Conservation (phyloP, 2,113 vertebrate genomes). For the Aptenodytes patagonicus region DNA sequence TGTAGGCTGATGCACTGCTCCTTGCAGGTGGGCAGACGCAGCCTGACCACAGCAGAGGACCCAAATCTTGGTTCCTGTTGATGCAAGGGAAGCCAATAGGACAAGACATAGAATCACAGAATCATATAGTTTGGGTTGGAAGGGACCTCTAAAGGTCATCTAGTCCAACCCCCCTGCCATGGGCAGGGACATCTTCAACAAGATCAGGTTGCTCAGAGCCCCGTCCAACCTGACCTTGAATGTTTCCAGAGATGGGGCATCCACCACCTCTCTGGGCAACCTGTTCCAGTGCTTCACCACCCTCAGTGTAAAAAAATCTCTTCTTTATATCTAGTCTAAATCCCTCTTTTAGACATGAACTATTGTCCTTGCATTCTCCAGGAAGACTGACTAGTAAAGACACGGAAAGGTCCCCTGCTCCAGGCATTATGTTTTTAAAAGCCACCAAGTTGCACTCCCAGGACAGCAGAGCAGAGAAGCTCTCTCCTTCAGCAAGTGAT, state of each 20-base stretch:
- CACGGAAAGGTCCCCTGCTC: fast-evolving
- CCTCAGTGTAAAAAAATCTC: fast-evolving
- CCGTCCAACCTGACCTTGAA: neutral
- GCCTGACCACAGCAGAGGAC: neutral
- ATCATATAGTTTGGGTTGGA: neutral
- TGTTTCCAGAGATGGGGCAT: neutral
- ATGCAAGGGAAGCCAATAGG: neutral
- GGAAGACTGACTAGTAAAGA: neutral
- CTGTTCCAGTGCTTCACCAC: neutral
- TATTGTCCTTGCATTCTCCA: neutral
- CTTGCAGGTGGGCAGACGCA: neutral
- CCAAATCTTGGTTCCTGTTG: neutral
- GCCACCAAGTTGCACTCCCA: neutral
- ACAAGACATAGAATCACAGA: neutral
- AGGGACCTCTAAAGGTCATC: neutral
- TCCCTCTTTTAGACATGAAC: neutral
- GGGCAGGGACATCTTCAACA: neutral
- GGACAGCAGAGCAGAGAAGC: neutral
- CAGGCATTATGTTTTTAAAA: neutral
- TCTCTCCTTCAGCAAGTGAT: neutral
- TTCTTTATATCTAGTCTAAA: neutral
- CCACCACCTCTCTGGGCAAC: neutral
- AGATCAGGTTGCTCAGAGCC: neutral
- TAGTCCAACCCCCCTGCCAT: neutral
- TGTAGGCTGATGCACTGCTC: neutral